phyloP scores from a whole-genome alignment of 2,113 vertebrate species.

The Solenodon paradoxus region DNA sequence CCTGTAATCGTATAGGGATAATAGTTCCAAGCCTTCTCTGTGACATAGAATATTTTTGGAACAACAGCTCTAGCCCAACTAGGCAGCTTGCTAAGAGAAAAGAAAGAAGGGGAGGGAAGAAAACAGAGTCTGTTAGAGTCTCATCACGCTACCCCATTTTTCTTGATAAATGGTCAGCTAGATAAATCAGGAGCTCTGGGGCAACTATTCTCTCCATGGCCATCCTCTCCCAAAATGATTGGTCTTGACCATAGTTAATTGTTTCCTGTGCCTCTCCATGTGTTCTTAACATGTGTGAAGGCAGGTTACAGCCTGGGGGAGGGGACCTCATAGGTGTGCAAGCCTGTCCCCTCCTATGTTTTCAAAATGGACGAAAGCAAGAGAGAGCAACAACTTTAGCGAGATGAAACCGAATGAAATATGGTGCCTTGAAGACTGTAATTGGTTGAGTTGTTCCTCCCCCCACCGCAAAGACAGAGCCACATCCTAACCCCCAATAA shows the following conservation, averaged over 20 bases:
- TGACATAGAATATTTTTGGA: conserved; percentile 98
- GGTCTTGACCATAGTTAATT: accelerated
- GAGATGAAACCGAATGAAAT: not conserved
- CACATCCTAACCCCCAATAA: not conserved
- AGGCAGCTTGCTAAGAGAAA: conserved; percentile 92
- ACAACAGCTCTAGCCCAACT: conserved; percentile 98
- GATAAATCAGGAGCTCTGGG: not conserved
- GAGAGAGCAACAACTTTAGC: not conserved
- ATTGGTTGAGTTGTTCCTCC: not conserved
- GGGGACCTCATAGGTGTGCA: not conserved
- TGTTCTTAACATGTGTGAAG: not conserved
- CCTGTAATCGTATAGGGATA: conserved; percentile 98
- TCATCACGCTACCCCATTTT: not conserved
- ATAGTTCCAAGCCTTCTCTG: conserved; percentile 99
- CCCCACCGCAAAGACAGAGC: too few relatives aligned
- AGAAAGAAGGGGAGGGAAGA: conserved; percentile 56
- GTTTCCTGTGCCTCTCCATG: not conserved
- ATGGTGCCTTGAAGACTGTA: not conserved
- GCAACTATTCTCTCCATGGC: not conserved
- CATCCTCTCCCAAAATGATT: not conserved
- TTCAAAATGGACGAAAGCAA: not conserved
- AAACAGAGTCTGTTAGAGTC: not conserved
- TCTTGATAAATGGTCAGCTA: not conserved
- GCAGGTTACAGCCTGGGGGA: not conserved
- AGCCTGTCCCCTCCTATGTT: not conserved